A percentile compares a stretch with the other conserved stretches of the same genome.
Evolutionary conservation across 2,888 invertebrate species (phyloP).

Genomic region (Andrena camellia): DNA sequence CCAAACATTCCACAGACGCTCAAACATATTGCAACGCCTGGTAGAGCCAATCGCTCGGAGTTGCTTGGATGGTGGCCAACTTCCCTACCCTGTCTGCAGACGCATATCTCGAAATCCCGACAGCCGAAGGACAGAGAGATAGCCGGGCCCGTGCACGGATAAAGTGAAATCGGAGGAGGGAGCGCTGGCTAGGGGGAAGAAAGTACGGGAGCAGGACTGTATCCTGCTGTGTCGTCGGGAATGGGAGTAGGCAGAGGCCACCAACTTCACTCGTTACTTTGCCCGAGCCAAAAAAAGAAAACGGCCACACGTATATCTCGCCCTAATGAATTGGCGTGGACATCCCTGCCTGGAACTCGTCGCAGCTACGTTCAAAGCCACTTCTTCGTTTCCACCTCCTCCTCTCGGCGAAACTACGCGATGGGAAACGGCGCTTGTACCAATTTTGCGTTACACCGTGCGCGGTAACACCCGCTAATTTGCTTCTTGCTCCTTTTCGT

Average conservation of each 20-base stretch:
- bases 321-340: slow-evolving; percentile 64
- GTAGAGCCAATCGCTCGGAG: slow-evolving; percentile 80
- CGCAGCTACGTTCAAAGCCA: slow-evolving; percentile 14
- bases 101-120: slow-evolving; percentile 71
- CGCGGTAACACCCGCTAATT: neutral
- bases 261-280: slow-evolving; percentile 81
- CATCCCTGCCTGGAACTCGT: slow-evolving; percentile 44
- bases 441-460: slow-evolving; percentile 30
- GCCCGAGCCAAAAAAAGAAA: slow-evolving; percentile 25
- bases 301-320: slow-evolving; percentile 44
- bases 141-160: slow-evolving; percentile 8
- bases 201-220: slow-evolving; percentile 31
- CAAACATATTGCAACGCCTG: slow-evolving; percentile 69
- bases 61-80: slow-evolving; percentile 82
- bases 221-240: slow-evolving; percentile 46
- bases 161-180: slow-evolving; percentile 26
- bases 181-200: slow-evolving; percentile 3
- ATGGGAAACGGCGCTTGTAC: slow-evolving; percentile 6
- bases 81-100: slow-evolving; percentile 75
- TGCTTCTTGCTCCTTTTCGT: no score
- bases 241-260: slow-evolving; percentile 62
- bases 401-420: neutral
- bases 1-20: slow-evolving; percentile 73
- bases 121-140: slow-evolving; percentile 46
- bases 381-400: neutral